phyloP scores from a whole-genome alignment of 2,113 vertebrate species.

The Haplotaxodon microlepis region DNA sequence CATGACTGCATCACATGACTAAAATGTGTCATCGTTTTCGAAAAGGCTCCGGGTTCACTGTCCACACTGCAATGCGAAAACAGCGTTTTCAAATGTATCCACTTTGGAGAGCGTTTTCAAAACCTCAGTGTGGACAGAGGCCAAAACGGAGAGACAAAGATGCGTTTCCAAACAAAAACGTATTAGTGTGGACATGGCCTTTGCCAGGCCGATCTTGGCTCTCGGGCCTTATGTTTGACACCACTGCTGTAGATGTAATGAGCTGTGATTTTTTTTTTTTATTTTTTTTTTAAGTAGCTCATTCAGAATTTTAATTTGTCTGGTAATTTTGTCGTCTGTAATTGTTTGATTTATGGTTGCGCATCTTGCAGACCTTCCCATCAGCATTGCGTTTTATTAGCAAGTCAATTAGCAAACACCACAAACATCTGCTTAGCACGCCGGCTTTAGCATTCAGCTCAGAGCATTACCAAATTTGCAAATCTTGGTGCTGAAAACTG shows the following conservation, averaged over 20 bases:
- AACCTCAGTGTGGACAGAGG: background rate
- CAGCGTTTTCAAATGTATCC: background rate
- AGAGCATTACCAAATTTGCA: background rate
- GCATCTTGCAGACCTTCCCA: background rate
- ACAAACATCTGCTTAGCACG: background rate
- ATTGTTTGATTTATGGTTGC: background rate
- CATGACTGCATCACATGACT: background rate
- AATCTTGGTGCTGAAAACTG: background rate
- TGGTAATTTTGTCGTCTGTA: background rate
- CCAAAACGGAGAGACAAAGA: background rate
- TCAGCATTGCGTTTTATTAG: background rate
- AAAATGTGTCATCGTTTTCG: background rate
- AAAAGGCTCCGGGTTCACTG: background rate
- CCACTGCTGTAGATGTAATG: background rate
- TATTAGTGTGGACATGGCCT: background rate
- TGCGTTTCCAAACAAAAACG: background rate
- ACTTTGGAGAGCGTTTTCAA: background rate
- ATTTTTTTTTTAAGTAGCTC: background rate
- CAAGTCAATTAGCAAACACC: background rate
- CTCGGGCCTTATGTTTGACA: background rate
- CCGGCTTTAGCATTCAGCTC: background rate
- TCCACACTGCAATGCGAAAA: background rate
- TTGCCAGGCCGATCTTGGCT: background rate
- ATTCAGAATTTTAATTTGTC: background rate
- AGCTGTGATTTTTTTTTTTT: background rate